Evolutionary conservation across 2,888 invertebrate species (phyloP).

Genomic region (Pharmacophagus antenor): DNA sequence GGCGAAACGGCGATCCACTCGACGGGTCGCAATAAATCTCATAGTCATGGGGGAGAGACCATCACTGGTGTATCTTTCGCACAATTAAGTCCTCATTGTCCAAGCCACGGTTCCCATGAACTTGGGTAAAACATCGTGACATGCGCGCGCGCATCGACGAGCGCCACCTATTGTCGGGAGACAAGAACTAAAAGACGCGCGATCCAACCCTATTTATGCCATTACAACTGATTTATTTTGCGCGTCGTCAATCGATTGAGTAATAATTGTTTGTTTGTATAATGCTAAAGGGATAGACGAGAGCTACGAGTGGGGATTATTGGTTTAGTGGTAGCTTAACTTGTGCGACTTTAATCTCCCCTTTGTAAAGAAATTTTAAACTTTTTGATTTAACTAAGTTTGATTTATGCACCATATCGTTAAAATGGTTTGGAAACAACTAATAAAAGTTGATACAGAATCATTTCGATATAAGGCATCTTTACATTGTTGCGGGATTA

Average conservation of each 20-base stretch:
- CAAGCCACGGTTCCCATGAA: conserved; percentile 73
- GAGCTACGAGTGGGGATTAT: conserved; percentile 60
- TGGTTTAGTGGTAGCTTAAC: conserved; percentile 50
- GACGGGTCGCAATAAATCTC: conserved; percentile 57
- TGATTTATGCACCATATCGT: conserved; percentile 1
- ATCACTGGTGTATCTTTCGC: conserved; percentile 71
- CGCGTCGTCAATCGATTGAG: conserved; percentile 67
- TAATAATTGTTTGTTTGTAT: conserved; percentile 76
- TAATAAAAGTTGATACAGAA: too few relatives aligned
- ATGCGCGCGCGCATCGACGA: conserved; percentile 57
- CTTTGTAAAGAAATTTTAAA: conserved; percentile 21
- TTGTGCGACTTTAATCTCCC: conserved; percentile 30
- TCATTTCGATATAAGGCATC: too few relatives aligned
- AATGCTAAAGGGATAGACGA: conserved; percentile 53
- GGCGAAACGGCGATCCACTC: conserved; percentile 54
- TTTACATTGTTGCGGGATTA: too few relatives aligned
- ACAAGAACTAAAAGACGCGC: conserved; percentile 58
- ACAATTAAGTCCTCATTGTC: conserved; percentile 77
- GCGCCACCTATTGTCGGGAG: conserved; percentile 59
- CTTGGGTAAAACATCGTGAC: conserved; percentile 49
- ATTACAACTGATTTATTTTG: conserved; percentile 65
- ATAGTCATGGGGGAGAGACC: conserved; percentile 52
- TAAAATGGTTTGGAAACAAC: too few relatives aligned
- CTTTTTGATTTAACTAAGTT: conserved; percentile 27
- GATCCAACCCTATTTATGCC: conserved; percentile 50